Conservation (phyloP, 2,888 invertebrate species). For the Agriopis aurantiaria region DNA sequence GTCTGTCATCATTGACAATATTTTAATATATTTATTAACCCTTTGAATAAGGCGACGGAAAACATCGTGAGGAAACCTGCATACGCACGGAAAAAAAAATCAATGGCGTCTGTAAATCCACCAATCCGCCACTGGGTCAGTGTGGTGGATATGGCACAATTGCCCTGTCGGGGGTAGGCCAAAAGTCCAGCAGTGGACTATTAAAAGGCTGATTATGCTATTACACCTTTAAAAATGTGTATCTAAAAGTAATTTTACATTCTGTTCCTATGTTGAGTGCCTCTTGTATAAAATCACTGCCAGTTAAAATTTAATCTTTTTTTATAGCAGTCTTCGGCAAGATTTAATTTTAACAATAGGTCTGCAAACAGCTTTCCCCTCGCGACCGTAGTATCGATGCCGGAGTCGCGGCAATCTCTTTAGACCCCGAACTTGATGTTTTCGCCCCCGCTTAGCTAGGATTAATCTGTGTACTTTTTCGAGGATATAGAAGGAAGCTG, state of each 20-base stretch:
- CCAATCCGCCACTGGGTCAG: no score
- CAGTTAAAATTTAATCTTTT: not conserved
- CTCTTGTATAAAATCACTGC: not conserved
- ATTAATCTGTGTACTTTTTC: conserved; percentile 46
- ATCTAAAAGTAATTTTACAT: no score
- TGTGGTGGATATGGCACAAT: no score
- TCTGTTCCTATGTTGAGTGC: not conserved
- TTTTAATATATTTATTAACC: not conserved
- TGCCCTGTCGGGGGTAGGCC: no score
- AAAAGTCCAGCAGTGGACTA: no score
- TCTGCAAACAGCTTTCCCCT: conserved; percentile 35
- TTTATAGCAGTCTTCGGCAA: not conserved
- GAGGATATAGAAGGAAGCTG: conserved; percentile 27
- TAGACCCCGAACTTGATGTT: conserved; percentile 48
- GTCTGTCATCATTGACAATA: not conserved
- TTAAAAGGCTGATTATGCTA: no score
- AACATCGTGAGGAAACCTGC: no score
- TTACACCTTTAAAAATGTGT: no score
- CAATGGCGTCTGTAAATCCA: no score
- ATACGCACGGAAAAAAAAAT: no score
- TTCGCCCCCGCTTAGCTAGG: conserved; percentile 39
- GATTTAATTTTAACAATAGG: conserved; percentile 35
- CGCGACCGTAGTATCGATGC: conserved; percentile 44
- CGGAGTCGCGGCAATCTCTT: conserved; percentile 50
- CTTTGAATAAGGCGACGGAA: no score